Evolutionary conservation across 2,888 invertebrate genomes (phyloP).

Genomic region (Gari tellinella): DNA sequence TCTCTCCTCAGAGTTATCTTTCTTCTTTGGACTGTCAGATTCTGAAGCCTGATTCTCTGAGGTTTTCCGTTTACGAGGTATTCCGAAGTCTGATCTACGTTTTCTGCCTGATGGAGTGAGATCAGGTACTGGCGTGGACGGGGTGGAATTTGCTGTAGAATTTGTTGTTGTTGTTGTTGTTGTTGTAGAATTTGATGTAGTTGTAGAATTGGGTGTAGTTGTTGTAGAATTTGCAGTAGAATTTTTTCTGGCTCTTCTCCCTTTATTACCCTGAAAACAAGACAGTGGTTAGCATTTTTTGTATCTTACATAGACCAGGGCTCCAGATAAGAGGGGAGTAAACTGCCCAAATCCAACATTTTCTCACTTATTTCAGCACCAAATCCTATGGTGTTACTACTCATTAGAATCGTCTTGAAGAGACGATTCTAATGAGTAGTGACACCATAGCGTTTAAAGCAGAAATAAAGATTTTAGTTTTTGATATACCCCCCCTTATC

Average conservation of each 20-base stretch:
- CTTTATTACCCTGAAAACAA: conserved; percentile 13
- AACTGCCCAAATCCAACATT: too few relatives aligned
- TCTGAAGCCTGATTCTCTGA: conserved; percentile 32
- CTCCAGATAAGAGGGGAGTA: too few relatives aligned
- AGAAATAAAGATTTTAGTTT: too few relatives aligned
- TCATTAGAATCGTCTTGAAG: too few relatives aligned
- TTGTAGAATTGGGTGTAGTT: not conserved
- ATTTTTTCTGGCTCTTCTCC: conserved; percentile 14
- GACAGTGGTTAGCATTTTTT: too few relatives aligned
- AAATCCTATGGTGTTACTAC: too few relatives aligned
- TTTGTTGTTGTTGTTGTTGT: conserved; percentile 10
- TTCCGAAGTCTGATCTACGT: conserved; percentile 52
- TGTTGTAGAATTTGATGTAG: conserved; percentile 13
- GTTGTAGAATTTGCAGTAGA: conserved; percentile 19
- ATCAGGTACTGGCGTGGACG: conserved; percentile 8
- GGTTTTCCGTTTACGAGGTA: conserved; percentile 52
- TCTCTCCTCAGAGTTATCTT: conserved; percentile 20
- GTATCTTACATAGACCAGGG: too few relatives aligned
- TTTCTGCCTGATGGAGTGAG: conserved; percentile 54
- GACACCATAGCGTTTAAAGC: too few relatives aligned
- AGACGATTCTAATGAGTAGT: too few relatives aligned
- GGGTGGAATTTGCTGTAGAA: not conserved
- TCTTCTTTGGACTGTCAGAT: conserved; percentile 46
- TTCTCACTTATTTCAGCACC: too few relatives aligned
- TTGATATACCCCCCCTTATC: too few relatives aligned